These are phyloP conservation scores for Centropus bengalensis DNA, from an alignment of 2,113 vertebrate species.

Conservation along the genomic window DNA sequence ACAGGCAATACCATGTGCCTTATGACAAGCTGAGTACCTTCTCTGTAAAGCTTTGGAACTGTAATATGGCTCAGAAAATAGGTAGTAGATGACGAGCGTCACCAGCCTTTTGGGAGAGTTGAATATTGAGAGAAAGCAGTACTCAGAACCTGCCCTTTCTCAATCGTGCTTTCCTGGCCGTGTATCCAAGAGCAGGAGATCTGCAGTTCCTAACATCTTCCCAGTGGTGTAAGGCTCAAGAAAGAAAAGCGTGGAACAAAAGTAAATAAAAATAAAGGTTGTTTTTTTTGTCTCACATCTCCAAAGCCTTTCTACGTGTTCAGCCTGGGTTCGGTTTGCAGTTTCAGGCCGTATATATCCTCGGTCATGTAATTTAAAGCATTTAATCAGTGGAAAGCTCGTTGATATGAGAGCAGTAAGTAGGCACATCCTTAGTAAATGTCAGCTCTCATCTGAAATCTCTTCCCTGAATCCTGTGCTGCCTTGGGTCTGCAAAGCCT, in stretches of 20 bases:
- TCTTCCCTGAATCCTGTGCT: not conserved
- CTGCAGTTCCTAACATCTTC: not conserved
- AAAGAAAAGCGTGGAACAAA: not conserved
- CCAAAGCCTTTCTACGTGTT: not conserved
- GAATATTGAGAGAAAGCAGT: not conserved
- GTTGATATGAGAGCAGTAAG: not conserved
- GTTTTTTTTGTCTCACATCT: not conserved
- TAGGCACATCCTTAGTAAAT: not conserved
- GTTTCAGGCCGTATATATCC: not conserved
- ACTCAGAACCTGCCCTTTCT: not conserved
- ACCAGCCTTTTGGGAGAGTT: not conserved
- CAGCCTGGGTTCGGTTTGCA: not conserved
- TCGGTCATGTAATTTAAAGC: not conserved
- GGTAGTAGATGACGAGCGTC: not conserved
- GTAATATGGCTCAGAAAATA: not conserved
- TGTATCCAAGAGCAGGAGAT: not conserved
- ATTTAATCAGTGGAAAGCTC: accelerated
- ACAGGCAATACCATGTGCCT: not conserved
- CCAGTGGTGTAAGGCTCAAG: not conserved
- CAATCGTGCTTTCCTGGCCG: accelerated
- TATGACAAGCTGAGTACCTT: not conserved
- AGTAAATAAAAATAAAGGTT: not conserved
- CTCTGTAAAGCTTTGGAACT: not conserved
- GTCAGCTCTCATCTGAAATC: not conserved
- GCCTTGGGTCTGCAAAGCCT: not conserved